A percentile compares a stretch with the other conserved stretches of the same genome.
These are phyloP conservation scores for Sebastes alutus DNA, from an alignment of 2,797 vertebrate species.

Conservation along the genomic window DNA sequence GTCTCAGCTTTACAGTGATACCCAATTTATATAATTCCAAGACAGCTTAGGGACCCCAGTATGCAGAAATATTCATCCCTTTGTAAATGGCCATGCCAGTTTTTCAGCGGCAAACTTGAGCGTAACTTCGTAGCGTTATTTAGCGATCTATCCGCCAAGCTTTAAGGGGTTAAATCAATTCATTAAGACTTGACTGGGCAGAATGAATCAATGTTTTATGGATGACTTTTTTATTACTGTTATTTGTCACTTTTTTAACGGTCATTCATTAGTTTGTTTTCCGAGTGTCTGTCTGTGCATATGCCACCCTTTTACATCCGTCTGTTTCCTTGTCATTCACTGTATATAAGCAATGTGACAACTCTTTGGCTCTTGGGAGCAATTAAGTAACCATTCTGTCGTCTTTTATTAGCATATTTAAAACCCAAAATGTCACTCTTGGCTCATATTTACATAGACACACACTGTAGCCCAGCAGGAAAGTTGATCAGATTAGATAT, in stretches of 20 bases:
- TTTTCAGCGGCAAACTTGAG: no score
- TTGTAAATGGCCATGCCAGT: no score
- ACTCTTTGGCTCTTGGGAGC: constrained; percentile 5
- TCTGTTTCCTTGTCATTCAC: constrained; percentile 22
- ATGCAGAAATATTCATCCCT: no score
- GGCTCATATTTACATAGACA: not conserved
- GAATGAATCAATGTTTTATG: not conserved
- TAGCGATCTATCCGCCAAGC: no score
- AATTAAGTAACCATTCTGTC: constrained; percentile 19
- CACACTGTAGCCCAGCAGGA: not conserved
- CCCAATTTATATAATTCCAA: no score
- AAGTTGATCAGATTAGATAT: constrained; percentile 32
- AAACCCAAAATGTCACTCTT: not conserved
- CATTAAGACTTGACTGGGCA: not conserved
- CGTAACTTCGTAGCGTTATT: no score
- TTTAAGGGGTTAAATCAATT: not conserved
- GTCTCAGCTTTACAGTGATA: no score
- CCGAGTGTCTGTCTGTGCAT: not conserved
- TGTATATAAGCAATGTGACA: not conserved
- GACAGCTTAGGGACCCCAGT: no score
- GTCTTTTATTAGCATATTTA: not conserved
- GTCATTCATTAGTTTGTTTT: constrained; percentile 2
- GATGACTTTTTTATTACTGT: not conserved
- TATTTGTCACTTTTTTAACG: not conserved
- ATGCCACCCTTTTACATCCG: constrained; percentile 11